Base-by-base conservation (phyloP, 2,888 invertebrate species). In the Ophioninae sp. region DNA sequence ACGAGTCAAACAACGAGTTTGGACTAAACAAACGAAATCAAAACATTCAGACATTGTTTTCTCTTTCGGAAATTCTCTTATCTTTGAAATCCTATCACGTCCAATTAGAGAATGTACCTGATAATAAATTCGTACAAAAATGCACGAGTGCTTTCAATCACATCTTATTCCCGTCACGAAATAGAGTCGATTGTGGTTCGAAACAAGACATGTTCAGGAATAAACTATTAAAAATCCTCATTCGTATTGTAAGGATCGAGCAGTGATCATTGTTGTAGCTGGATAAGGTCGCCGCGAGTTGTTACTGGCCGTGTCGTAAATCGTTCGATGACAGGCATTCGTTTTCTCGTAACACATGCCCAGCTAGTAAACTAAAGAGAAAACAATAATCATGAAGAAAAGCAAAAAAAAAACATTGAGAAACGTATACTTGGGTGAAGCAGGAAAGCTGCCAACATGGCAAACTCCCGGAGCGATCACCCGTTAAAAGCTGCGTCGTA, bases 401-500 rank as follows among this genome's bases (percentile, higher is more conserved):
- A 62, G 37, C 30, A 61, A 59, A 59, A 59, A 59, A 20, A 59
- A 21, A 21, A 21, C 6, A 21, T 72, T 61, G n/a, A 77, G 62
- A 67, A 17, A 21, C 67, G 68, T 56, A 75, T 67, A 79, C 84
- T 75, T 70, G 78, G 69, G 75, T 59, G 81, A 78, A 81, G 67
- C 75, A 68, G 81, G 84, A 79, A 65, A 78, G 69, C 81, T 84
- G 84, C 84, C 83, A 83, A 83, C 77, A 61, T 21, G 65, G 77
- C 84, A 75, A 81, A 78, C 56, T 62, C 79, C 72, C 23, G 75
- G 72, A 75, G 84, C 78, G 84, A 84, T 81, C 78, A 81, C 74
- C 78, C 81, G 81, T 84, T 84, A 84, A 84, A 84, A 84, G 82
- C 82, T 76, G 69, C 72, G 79, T 76, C 79, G 59, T 77, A 74